Percentiles rank a stretch among this genome's conserved stretches.
Evolutionary conservation across 2,888 invertebrate genomes (phyloP).

Genomic region (Plagodis pulveraria): DNA sequence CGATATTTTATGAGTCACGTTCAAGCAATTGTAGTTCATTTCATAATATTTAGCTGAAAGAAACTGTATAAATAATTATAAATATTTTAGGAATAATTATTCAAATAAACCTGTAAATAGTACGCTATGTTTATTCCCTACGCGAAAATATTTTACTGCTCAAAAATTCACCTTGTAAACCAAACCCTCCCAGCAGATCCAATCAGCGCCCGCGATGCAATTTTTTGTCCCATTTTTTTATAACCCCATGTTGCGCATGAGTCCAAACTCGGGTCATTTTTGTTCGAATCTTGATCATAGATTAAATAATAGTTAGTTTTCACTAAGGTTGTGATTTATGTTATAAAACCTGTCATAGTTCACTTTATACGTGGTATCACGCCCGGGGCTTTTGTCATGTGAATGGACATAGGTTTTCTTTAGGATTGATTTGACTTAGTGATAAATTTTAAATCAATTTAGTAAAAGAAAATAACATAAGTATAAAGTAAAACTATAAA

Average conservation of each 20-base stretch:
- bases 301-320: conserved; percentile 12
- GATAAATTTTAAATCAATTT: not conserved
- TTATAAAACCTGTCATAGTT: conserved; percentile 45
- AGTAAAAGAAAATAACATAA: not conserved
- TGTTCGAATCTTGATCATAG: conserved; percentile 34
- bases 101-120: too few species aligned
- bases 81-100: too few species aligned
- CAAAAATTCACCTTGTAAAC: conserved; percentile 1
- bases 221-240: conserved; percentile 44
- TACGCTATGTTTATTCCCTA: too few species aligned
- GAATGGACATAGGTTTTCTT: conserved; percentile 41
- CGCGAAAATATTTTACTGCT: not conserved
- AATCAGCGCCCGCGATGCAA: conserved; percentile 33
- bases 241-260: conserved; percentile 41
- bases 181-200: conserved; percentile 31
- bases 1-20: too few species aligned
- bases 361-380: conserved; percentile 47
- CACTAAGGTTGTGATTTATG: conserved; percentile 59
- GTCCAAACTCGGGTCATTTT: conserved; percentile 57
- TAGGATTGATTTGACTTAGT: conserved; percentile 1
- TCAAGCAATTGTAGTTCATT: too few species aligned
- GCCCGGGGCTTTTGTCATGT: conserved; percentile 45
- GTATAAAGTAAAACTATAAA: not conserved
- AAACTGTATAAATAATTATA: too few species aligned
- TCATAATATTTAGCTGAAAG: too few species aligned